Conservation (phyloP, 2,888 invertebrate genomes). For the Eilema griseolum region DNA sequence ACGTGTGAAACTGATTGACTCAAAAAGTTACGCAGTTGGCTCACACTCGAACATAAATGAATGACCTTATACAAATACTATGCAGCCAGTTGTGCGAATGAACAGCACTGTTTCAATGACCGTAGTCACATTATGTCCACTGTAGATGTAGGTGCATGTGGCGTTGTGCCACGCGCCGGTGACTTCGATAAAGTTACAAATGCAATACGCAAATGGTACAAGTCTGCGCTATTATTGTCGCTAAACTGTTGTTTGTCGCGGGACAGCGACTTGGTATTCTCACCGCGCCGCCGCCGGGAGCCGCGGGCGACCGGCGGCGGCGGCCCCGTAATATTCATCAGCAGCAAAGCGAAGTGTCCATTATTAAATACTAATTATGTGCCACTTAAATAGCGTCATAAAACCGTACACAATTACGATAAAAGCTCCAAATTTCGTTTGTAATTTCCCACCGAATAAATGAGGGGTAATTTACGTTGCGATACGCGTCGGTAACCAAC, state of each 20-base stretch:
- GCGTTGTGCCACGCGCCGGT: background rate
- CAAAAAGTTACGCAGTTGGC: too few relatives aligned
- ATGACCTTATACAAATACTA: background rate
- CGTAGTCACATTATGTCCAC: slow-evolving; percentile 6
- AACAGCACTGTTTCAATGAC: background rate
- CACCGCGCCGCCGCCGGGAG: background rate
- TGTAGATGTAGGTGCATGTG: background rate
- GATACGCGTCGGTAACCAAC: background rate
- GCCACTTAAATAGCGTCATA: slow-evolving; percentile 45
- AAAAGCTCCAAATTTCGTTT: slow-evolving; percentile 49
- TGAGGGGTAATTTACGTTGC: slow-evolving; percentile 18
- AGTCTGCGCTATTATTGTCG: slow-evolving; percentile 56
- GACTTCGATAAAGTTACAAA: background rate
- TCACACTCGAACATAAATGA: too few relatives aligned
- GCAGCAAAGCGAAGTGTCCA: slow-evolving; percentile 18
- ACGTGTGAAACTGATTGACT: too few relatives aligned
- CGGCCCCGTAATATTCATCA: slow-evolving; percentile 5
- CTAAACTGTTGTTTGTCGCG: slow-evolving; percentile 57
- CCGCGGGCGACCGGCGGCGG: too few relatives aligned
- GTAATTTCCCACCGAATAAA: slow-evolving; percentile 37
- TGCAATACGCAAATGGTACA: slow-evolving; percentile 22
- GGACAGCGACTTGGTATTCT: slow-evolving; percentile 1
- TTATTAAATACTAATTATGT: slow-evolving; percentile 43
- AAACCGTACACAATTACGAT: slow-evolving; percentile 52
- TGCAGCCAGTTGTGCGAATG: background rate